Evolutionary conservation across 2,797 vertebrate genomes (phyloP).

Genomic region (Erethizon dorsatum): DNA sequence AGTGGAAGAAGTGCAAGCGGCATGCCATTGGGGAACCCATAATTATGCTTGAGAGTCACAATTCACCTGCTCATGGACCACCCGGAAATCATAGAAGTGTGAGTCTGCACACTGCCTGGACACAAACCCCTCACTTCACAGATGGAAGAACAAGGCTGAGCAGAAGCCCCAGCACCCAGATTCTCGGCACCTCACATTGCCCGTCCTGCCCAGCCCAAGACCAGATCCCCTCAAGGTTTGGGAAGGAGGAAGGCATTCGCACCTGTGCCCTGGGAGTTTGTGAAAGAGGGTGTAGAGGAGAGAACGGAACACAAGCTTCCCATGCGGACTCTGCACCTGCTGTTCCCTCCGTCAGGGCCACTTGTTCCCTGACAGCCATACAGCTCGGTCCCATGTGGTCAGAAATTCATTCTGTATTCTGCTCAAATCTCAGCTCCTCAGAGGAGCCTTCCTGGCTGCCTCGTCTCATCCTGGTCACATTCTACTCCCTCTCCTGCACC

Average conservation of each 20-base stretch:
- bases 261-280: neutral
- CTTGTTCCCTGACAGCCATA: neutral
- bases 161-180: neutral
- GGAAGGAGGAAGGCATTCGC: neutral
- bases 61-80: neutral
- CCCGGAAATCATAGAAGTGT: neutral
- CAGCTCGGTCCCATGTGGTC: neutral
- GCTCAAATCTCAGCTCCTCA: neutral
- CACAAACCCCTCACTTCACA: neutral
- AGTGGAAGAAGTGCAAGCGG: neutral
- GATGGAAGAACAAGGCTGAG: neutral
- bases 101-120: neutral
- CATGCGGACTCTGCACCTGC: too few relatives aligned
- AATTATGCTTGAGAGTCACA: neutral
- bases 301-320: neutral
- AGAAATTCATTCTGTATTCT: neutral
- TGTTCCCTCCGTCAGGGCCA: neutral
- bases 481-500: neutral
- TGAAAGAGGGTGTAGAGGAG: neutral
- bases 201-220: neutral
- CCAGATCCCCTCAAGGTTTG: neutral
- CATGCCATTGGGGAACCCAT: neutral
- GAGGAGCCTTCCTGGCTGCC: neutral
- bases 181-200: neutral
- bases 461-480: neutral